phyloP scores from a whole-genome alignment of 2,888 invertebrate genomes.

The Eupithecia subumbrata region DNA sequence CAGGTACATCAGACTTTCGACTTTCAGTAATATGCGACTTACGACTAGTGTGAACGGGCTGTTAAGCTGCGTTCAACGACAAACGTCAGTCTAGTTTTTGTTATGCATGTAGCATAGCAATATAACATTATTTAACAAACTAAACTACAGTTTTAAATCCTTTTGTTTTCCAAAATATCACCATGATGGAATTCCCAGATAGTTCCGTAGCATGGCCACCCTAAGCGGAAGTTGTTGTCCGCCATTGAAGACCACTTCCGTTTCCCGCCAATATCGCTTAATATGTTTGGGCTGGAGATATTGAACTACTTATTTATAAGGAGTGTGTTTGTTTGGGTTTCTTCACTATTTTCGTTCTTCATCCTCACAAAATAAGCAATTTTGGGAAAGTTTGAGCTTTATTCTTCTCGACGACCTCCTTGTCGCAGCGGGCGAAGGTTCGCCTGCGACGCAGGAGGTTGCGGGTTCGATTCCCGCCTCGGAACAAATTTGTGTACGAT shows the following conservation, averaged over 20 bases:
- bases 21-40: too few relatives aligned
- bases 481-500: too few relatives aligned
- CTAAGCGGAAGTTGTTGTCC: constrained; percentile 33
- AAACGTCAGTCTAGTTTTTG: too few relatives aligned
- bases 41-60: too few relatives aligned
- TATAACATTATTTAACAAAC: not conserved
- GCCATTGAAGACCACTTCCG: constrained; percentile 34
- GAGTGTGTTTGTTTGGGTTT: constrained; percentile 14
- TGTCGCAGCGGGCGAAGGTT: too few relatives aligned
- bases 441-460: too few relatives aligned
- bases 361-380: too few relatives aligned
- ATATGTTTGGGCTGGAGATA: constrained; percentile 32
- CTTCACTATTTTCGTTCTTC: not conserved
- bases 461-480: too few relatives aligned
- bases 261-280: constrained; percentile 29
- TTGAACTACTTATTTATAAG: constrained; percentile 21
- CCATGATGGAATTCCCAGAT: constrained; percentile 16
- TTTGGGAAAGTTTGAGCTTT: not conserved
- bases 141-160: not conserved
- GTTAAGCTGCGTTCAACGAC: too few relatives aligned
- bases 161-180: not conserved
- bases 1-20: too few relatives aligned
- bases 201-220: constrained; percentile 34
- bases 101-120: too few relatives aligned
- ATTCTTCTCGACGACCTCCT: too few relatives aligned